Base-by-base conservation (phyloP, 2,888 invertebrate species). In the Andrena marginata region DNA sequence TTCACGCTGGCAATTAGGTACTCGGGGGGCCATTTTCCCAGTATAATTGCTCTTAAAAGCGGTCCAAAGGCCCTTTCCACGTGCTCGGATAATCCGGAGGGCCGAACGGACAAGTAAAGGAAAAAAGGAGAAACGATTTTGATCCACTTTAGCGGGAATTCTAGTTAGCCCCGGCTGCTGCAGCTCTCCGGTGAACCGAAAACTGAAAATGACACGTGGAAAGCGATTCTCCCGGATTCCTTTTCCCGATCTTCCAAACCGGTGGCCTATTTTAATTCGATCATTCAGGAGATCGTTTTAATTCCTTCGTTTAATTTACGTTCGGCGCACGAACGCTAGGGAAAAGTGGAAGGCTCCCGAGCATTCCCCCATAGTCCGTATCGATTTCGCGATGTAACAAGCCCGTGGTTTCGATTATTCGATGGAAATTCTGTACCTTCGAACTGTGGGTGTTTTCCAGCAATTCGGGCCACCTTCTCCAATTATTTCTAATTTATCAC, bases 11-110 rank as follows among this genome's bases (percentile, higher is more conserved):
- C 70, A 73, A 75, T 71, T 80, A 67, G 60, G 65, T 64, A 71
- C 67, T 60, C 68, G 56, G 64, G 62, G 72, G 49, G 60, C 62
- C 73, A 78, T 87, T 86, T 76, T 80, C 85, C 49, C 29, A 67
- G 62, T 77, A 87, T 86, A 86, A 86, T 81, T 87, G 87, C 78
- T 54, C 71, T 76, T 78, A 63, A 87, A 86, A 87, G 63, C 76
- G 65, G 51, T 85, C 71, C 68, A 23, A 49, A 63, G 48, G 54
- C 59, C 56, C 80, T 74, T 77, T 74, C 60, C 67, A 63, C 51
- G 63, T 65, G 74, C 51, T 56, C 64, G 77, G 75, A 81, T 85
- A 78, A 88, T 88, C 80, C 74, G 42, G 10, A 20, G 42, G n/a
- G 49, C 26, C 63, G 64, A 73, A 35, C 63, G 54, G 33, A 33